Percentiles rank a stretch among this genome's conserved stretches.
phyloP scores from a whole-genome alignment of 2,888 invertebrate species.

The Oligia strigilis region DNA sequence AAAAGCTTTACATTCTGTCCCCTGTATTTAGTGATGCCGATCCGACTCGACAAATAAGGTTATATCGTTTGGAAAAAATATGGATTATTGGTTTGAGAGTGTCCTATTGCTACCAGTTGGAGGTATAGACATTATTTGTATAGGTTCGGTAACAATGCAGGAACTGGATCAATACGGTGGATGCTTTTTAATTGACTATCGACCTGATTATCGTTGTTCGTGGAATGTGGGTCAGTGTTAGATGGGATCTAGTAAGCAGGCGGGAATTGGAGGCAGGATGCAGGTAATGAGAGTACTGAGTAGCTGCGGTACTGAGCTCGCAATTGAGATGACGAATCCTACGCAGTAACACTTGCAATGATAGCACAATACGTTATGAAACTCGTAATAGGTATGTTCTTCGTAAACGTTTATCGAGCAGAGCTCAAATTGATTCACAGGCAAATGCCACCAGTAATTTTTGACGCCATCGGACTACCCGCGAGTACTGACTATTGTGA shows the following conservation, averaged over 20 bases:
- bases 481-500: background rate
- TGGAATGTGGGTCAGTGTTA: conserved; percentile 86
- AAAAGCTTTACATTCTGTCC: conserved; percentile 85
- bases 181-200: conserved; percentile 81
- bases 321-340: conserved; percentile 70
- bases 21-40: conserved; percentile 87
- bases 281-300: conserved; percentile 77
- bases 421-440: conserved; percentile 17
- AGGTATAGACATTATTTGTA: conserved; percentile 58
- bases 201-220: conserved; percentile 80
- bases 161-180: conserved; percentile 72
- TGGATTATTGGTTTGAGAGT: conserved; percentile 83
- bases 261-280: conserved; percentile 82
- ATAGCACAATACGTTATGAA: conserved; percentile 51
- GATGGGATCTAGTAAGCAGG: conserved; percentile 69
- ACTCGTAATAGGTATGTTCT: conserved; percentile 28
- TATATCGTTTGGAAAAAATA: conserved; percentile 85
- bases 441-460: conserved; percentile 18
- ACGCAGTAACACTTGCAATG: conserved; percentile 51
- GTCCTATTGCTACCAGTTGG: conserved; percentile 64
- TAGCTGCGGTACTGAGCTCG: conserved; percentile 61
- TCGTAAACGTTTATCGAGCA: conserved; percentile 36
- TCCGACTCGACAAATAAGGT: conserved; percentile 86
- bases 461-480: background rate
- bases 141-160: conserved; percentile 63